Conservation (phyloP, 2,113 vertebrate genomes). For the Fregetta grallaria region DNA sequence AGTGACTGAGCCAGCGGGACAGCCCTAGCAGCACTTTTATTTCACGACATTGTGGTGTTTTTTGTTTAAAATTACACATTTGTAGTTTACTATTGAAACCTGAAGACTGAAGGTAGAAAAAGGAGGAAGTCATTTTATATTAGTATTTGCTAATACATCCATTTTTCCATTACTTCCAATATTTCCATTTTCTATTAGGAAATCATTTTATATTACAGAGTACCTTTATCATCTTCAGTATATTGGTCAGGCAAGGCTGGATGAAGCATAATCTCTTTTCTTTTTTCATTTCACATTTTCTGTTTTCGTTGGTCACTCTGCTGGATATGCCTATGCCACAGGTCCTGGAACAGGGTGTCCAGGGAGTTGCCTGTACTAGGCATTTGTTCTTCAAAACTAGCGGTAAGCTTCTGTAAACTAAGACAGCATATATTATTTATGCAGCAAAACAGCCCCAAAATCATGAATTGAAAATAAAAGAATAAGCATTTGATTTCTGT, state of each 20-base stretch:
- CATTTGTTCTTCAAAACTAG: constrained; percentile 92
- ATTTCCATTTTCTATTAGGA: background rate
- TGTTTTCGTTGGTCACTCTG: constrained; percentile 89
- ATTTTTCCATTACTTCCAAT: background rate
- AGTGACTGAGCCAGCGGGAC: background rate
- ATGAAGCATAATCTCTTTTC: constrained; percentile 90
- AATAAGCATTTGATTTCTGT: background rate
- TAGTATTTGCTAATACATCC: background rate
- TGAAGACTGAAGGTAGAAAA: background rate
- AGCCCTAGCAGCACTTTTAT: background rate
- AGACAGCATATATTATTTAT: constrained; percentile 15
- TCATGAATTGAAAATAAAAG: background rate
- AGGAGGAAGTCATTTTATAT: background rate
- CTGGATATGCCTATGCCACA: constrained; percentile 93
- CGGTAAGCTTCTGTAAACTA: constrained; percentile 91
- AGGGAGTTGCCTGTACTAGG: constrained; percentile 89
- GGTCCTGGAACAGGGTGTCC: constrained; percentile 91
- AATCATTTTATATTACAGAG: background rate
- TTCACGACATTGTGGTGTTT: background rate
- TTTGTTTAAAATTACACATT: background rate
- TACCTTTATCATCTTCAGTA: constrained; percentile 84
- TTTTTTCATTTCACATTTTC: constrained; percentile 89
- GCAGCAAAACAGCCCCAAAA: background rate
- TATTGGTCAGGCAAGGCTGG: constrained; percentile 81
- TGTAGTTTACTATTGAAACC: background rate